Evolutionary conservation across 1,140 invertebrate species (phyloP).

Genomic region (Aricia agestis): DNA sequence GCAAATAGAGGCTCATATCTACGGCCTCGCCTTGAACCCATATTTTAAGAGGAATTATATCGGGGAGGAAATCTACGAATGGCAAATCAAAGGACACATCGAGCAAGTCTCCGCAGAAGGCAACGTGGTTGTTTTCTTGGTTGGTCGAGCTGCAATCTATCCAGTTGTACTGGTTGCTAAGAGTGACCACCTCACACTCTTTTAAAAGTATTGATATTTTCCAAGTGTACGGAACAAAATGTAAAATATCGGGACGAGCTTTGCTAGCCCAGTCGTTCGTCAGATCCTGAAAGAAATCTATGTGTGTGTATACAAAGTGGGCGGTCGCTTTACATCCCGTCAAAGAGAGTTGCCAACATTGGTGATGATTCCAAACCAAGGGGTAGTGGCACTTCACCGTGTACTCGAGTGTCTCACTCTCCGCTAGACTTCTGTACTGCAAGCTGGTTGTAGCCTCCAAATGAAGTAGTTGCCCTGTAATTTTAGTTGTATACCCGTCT

Average conservation of each 20-base stretch:
- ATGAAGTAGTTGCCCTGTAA: constrained; percentile 94
- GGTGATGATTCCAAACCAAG: constrained; percentile 95
- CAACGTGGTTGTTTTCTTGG: constrained; percentile 95
- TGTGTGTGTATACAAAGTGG: constrained; percentile 94
- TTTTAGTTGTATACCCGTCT: constrained; percentile 92
- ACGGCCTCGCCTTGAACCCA: constrained; percentile 96
- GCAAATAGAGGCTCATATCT: constrained; percentile 91
- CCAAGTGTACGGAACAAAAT: constrained; percentile 98
- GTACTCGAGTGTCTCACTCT: constrained; percentile 97
- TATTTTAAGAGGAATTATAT: constrained; percentile 90
- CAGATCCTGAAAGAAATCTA: constrained; percentile 96
- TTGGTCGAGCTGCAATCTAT: constrained; percentile 97
- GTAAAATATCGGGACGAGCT: constrained; percentile 91
- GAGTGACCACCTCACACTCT: constrained; percentile 96
- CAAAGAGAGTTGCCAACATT: constrained; percentile 92
- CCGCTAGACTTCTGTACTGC: constrained; percentile 92
- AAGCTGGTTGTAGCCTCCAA: constrained; percentile 96
- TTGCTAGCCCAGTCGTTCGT: constrained; percentile 98
- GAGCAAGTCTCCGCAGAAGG: constrained; percentile 94
- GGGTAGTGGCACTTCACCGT: constrained; percentile 92
- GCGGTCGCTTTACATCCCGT: constrained; percentile 96
- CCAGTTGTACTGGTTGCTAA: constrained; percentile 99
- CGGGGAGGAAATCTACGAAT: constrained; percentile 93
- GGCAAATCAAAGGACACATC: constrained; percentile 95
- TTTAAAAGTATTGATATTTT: constrained; percentile 93